Percentiles rank a stretch among this genome's conserved stretches.
Evolutionary conservation across 2,113 vertebrate species (phyloP).

Genomic region (Oplegnathus fasciatus): DNA sequence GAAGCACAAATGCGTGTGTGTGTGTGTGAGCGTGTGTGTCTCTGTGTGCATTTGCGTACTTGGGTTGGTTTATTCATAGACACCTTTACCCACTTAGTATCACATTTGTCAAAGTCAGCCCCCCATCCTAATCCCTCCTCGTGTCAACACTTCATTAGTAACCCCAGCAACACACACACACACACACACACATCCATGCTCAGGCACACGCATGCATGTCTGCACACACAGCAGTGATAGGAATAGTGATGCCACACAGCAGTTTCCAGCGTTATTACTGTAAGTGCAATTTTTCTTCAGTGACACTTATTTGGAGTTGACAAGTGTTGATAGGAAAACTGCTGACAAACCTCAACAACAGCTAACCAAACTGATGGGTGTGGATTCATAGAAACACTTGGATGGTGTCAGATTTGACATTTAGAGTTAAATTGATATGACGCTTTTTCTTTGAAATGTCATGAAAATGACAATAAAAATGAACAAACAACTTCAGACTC

Average conservation of each 20-base stretch:
- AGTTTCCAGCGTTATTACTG: slow-evolving; percentile 11
- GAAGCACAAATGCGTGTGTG: slow-evolving; percentile 1
- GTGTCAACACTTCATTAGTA: slow-evolving; percentile 85
- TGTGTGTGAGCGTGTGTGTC: background rate
- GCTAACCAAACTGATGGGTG: background rate
- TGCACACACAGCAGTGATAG: slow-evolving; percentile 28
- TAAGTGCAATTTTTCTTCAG: slow-evolving; percentile 9
- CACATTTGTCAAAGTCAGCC: slow-evolving; percentile 82
- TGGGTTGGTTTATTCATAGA: slow-evolving; percentile 81
- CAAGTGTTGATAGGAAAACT: slow-evolving; percentile 20
- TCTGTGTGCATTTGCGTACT: slow-evolving; percentile 22
- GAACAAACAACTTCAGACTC: background rate
- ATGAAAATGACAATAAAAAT: background rate
- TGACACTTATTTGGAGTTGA: slow-evolving; percentile 34
- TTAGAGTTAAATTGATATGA: background rate
- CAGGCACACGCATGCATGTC: background rate
- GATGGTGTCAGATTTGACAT: slow-evolving; percentile 2
- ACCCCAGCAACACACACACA: slow-evolving; percentile 58
- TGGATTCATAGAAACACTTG: slow-evolving; percentile 8
- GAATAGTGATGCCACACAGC: slow-evolving; percentile 11
- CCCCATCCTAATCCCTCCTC: slow-evolving; percentile 73
- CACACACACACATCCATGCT: background rate
- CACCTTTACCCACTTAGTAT: slow-evolving; percentile 79
- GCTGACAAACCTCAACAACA: slow-evolving; percentile 27
- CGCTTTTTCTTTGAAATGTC: background rate